These are phyloP conservation scores for Ploceus nigricollis DNA, from an alignment of 2,113 vertebrate species.

Conservation along the genomic window DNA sequence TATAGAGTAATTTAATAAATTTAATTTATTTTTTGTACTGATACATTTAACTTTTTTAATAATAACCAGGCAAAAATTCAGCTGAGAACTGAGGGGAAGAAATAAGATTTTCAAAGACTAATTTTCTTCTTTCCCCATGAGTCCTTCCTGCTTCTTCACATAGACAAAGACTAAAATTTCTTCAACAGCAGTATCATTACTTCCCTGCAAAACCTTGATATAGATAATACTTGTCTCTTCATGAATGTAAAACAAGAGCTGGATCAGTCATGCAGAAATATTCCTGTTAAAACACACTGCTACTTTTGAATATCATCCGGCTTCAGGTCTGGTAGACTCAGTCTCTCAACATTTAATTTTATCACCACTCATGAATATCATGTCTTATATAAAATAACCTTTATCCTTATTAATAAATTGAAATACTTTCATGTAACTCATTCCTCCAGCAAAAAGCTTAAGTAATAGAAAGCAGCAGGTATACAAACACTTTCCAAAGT, in stretches of 20 bases:
- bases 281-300: background rate
- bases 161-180: background rate
- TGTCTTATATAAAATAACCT: background rate
- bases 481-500: background rate
- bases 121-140: background rate
- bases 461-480: background rate
- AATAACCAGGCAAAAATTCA: background rate
- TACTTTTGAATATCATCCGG: background rate
- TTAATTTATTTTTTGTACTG: background rate
- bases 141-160: background rate
- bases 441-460: background rate
- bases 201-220: background rate
- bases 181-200: background rate
- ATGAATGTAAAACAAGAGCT: background rate
- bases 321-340: background rate
- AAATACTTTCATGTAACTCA: background rate
- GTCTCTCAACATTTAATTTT: background rate
- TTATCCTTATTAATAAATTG: background rate
- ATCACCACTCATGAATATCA: background rate
- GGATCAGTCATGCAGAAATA: background rate
- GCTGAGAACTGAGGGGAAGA: background rate
- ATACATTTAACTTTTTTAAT: background rate
- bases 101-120: background rate
- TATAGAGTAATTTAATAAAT: background rate
- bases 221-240: background rate